These are phyloP conservation scores for Coracias cyanogaster DNA, from an alignment of 2,797 vertebrate species.

Conservation along the genomic window DNA sequence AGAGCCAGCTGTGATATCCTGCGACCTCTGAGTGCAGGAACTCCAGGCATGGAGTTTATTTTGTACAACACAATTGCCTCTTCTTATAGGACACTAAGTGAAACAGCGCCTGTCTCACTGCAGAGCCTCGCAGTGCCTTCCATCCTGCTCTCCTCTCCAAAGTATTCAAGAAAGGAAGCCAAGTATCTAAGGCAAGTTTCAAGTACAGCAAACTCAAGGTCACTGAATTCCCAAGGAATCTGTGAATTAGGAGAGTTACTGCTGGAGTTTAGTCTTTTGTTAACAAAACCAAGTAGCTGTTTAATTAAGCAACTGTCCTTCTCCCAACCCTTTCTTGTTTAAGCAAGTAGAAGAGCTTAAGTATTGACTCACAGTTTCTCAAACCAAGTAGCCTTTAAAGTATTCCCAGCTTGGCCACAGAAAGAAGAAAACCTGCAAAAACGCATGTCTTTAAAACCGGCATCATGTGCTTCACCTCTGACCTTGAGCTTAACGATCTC, in stretches of 20 bases:
- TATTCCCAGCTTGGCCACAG: constrained; percentile 3
- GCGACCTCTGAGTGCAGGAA: neutral
- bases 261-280: constrained; percentile 57
- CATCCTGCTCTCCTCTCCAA: neutral
- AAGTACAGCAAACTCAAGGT: constrained; percentile 61
- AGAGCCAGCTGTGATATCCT: neutral
- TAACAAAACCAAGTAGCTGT: constrained; percentile 55
- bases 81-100: neutral
- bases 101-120: neutral
- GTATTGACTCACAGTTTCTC: neutral
- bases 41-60: neutral
- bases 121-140: neutral
- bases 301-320: constrained; percentile 69
- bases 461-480: neutral
- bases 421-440: constrained; percentile 36
- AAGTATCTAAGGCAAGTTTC: constrained; percentile 19
- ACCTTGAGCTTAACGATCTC: neutral
- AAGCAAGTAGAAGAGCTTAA: constrained; percentile 33
- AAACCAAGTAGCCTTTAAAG: constrained; percentile 19
- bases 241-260: constrained; percentile 48
- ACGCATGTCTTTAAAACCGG: neutral
- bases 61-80: neutral
- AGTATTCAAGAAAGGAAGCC: constrained; percentile 36
- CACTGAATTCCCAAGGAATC: constrained; percentile 72
- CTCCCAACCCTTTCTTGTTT: constrained; percentile 9